These are phyloP conservation scores for Copidosoma floridanum DNA, from an alignment of 1,140 invertebrate genomes.

Conservation along the genomic window DNA sequence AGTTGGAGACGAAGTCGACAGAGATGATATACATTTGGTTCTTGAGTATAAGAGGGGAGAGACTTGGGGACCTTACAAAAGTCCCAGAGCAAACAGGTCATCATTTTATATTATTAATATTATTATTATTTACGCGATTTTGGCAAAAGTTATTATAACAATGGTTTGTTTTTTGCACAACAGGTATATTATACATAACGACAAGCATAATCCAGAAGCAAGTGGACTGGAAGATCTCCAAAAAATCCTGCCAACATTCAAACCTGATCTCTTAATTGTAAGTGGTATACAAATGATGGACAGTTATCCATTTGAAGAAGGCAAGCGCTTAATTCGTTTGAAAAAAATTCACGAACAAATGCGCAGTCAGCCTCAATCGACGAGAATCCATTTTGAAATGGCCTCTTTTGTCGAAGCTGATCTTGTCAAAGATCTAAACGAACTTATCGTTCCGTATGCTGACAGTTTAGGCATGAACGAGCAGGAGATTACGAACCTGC, in stretches of 20 bases:
- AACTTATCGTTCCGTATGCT: slow-evolving; percentile 70
- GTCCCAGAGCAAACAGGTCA: slow-evolving; percentile 78
- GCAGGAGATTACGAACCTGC: slow-evolving; percentile 79
- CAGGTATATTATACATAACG: slow-evolving; percentile 83
- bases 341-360: slow-evolving; percentile 69
- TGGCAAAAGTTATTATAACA: not conserved
- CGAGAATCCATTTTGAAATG: slow-evolving; percentile 84
- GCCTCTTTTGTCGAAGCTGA: slow-evolving; percentile 77
- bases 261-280: slow-evolving; percentile 75
- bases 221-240: slow-evolving; percentile 72
- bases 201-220: slow-evolving; percentile 77
- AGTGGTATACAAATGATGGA: slow-evolving; percentile 91
- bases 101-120: too few species aligned
- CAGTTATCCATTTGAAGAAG: slow-evolving; percentile 73
- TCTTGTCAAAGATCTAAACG: slow-evolving; percentile 66
- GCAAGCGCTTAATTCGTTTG: slow-evolving; percentile 64
- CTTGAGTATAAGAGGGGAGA: slow-evolving; percentile 78
- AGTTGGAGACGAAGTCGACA: slow-evolving; percentile 63
- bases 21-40: slow-evolving; percentile 81
- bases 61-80: slow-evolving; percentile 71
- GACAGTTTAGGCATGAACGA: slow-evolving; percentile 92
- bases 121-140: too few species aligned
- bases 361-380: slow-evolving; percentile 59
- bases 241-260: slow-evolving; percentile 63
- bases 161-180: slow-evolving; percentile 32